phyloP scores from a whole-genome alignment of 2,888 invertebrate species.

The Dioctria linearis region DNA sequence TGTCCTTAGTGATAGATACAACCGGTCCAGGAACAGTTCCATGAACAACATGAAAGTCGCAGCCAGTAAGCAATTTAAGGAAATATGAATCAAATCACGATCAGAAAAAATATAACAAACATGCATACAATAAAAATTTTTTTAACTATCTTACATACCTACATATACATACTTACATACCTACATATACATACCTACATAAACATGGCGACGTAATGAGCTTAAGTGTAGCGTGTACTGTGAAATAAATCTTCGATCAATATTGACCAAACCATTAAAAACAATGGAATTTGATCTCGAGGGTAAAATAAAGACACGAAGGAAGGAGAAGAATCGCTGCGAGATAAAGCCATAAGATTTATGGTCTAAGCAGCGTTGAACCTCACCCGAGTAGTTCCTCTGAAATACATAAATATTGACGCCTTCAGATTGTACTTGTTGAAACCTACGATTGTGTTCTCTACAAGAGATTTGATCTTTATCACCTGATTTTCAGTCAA shows the following conservation, averaged over 20 bases:
- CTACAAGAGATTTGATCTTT: slow-evolving; percentile 14
- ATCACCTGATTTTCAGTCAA: not conserved
- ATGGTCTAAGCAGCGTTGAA: slow-evolving; percentile 15
- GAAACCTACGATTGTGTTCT: slow-evolving; percentile 19
- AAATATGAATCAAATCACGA: too few species aligned
- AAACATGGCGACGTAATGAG: not conserved
- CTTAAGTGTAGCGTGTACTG: too few species aligned
- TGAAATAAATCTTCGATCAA: too few species aligned
- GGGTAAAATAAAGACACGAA: slow-evolving; percentile 1
- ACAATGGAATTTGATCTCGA: not conserved
- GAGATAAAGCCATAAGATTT: slow-evolving; percentile 43
- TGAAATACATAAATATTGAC: slow-evolving; percentile 28
- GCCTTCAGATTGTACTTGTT: slow-evolving; percentile 46
- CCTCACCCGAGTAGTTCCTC: slow-evolving; percentile 34
- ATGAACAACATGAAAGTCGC: too few species aligned
- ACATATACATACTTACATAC: not conserved
- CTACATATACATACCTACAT: not conserved
- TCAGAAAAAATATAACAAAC: not conserved
- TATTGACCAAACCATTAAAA: too few species aligned
- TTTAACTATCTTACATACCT: too few species aligned
- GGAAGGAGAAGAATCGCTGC: not conserved
- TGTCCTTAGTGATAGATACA: too few species aligned
- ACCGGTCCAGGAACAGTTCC: too few species aligned
- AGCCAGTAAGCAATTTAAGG: too few species aligned
- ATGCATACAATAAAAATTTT: too few species aligned